phyloP scores from a whole-genome alignment of 2,888 invertebrate genomes.

The Baronia brevicornis region DNA sequence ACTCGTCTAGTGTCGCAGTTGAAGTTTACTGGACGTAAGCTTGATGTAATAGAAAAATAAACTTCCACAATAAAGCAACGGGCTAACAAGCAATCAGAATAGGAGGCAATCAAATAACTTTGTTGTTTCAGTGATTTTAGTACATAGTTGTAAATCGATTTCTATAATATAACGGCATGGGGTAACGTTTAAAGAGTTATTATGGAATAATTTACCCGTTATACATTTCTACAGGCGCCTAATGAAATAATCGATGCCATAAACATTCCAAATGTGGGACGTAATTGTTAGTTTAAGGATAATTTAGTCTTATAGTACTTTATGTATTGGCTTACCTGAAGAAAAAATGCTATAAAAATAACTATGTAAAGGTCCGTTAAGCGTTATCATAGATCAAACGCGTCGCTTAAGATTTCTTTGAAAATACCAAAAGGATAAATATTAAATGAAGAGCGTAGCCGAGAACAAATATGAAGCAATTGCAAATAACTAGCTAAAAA shows the following conservation, averaged over 20 bases:
- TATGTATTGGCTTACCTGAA: neutral
- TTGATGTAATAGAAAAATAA: conserved; percentile 27
- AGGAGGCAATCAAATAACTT: conserved; percentile 31
- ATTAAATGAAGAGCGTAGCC: too few species aligned
- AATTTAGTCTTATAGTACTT: conserved; percentile 6
- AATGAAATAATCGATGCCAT: conserved; percentile 24
- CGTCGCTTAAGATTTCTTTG: too few species aligned
- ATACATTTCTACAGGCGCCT: conserved; percentile 20
- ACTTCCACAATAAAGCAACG: conserved; percentile 31
- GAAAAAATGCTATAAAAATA: too few species aligned
- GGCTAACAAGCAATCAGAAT: conserved; percentile 35
- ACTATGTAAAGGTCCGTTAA: too few species aligned
- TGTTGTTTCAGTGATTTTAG: conserved; percentile 27
- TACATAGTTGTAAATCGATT: conserved; percentile 22
- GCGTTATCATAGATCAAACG: too few species aligned
- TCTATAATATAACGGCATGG: conserved; percentile 28
- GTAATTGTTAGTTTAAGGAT: conserved; percentile 8
- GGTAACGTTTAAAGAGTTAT: conserved; percentile 19
- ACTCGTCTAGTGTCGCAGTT: conserved; percentile 4
- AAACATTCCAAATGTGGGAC: conserved; percentile 8
- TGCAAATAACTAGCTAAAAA: conserved; percentile 30
- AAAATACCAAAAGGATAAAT: too few species aligned
- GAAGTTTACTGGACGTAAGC: conserved; percentile 16
- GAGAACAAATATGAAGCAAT: too few species aligned
- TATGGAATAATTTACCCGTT: conserved; percentile 23